Percentiles rank a stretch among this genome's conserved stretches.
phyloP scores from a whole-genome alignment of 2,888 invertebrate genomes.

The Lasiommata megera region DNA sequence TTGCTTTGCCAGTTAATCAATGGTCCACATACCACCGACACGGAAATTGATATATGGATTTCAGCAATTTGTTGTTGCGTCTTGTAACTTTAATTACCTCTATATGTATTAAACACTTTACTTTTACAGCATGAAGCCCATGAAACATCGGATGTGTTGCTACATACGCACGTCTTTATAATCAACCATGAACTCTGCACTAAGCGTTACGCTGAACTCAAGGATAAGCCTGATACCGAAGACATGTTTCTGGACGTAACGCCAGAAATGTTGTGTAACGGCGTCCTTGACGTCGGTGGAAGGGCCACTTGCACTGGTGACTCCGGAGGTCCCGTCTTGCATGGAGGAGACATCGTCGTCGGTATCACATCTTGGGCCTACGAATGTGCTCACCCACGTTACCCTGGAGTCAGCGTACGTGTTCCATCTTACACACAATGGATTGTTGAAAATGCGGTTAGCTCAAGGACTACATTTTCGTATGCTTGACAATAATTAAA shows the following conservation, averaged over 20 bases:
- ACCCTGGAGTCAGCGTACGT: slow-evolving; percentile 75
- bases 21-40: too few species aligned
- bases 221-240: slow-evolving; percentile 72
- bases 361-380: slow-evolving; percentile 62
- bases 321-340: slow-evolving; percentile 41
- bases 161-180: slow-evolving; percentile 43
- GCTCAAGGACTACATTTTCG: too few species aligned
- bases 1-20: too few species aligned
- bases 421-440: slow-evolving; percentile 54
- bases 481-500: too few species aligned
- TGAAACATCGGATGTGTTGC: slow-evolving; percentile 28
- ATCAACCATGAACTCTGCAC: slow-evolving; percentile 46
- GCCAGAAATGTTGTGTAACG: slow-evolving; percentile 56
- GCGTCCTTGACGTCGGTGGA: slow-evolving; percentile 47
- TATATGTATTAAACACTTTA: too few species aligned
- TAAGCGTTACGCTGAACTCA: slow-evolving; percentile 43
- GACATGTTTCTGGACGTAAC: slow-evolving; percentile 44
- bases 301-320: slow-evolving; percentile 42
- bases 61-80: too few species aligned
- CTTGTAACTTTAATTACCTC: too few species aligned
- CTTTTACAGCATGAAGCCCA: not conserved
- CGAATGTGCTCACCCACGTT: slow-evolving; percentile 59
- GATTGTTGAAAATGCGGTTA: slow-evolving; percentile 38
- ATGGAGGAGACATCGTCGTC: slow-evolving; percentile 46
- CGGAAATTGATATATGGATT: too few species aligned